Conservation (phyloP, 2,888 invertebrate species). For the Diloba caeruleocephala region DNA sequence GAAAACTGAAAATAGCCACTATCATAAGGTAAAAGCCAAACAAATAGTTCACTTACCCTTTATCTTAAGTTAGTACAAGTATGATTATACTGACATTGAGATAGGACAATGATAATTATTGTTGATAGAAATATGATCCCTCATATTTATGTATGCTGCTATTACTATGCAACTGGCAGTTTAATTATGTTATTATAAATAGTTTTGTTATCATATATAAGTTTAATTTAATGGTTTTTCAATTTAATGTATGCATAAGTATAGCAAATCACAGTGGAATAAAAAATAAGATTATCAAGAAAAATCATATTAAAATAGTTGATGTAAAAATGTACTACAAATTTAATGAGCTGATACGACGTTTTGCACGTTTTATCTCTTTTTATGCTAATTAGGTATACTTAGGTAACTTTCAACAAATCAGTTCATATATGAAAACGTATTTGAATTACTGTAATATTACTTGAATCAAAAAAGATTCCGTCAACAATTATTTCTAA, state of each 20-base stretch:
- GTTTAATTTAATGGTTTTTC: too few relatives aligned
- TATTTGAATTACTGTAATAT: too few relatives aligned
- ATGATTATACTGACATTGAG: conserved; percentile 39
- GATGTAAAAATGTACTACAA: conserved; percentile 4
- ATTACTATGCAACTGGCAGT: not conserved
- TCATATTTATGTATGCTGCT: not conserved
- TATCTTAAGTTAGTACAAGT: conserved; percentile 18
- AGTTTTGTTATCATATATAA: too few relatives aligned
- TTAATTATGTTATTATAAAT: not conserved
- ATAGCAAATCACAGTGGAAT: too few relatives aligned
- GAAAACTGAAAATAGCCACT: not conserved
- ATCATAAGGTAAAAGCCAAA: conserved; percentile 45
- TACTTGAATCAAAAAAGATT: too few relatives aligned
- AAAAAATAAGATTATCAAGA: too few relatives aligned
- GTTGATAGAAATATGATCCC: conserved; percentile 28
- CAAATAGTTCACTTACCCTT: conserved; percentile 14
- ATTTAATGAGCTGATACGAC: conserved; percentile 4
- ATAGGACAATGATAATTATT: conserved; percentile 29
- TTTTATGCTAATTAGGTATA: conserved; percentile 31
- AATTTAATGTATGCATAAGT: too few relatives aligned
- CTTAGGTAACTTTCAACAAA: conserved; percentile 46
- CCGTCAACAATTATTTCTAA: too few relatives aligned
- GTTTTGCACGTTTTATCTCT: conserved; percentile 3
- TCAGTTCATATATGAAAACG: too few relatives aligned
- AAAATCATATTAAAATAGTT: not conserved